Percentiles rank a stretch among this genome's conserved stretches.
phyloP scores from a whole-genome alignment of 1,140 invertebrate species.

The Homalodisca vitripennis region DNA sequence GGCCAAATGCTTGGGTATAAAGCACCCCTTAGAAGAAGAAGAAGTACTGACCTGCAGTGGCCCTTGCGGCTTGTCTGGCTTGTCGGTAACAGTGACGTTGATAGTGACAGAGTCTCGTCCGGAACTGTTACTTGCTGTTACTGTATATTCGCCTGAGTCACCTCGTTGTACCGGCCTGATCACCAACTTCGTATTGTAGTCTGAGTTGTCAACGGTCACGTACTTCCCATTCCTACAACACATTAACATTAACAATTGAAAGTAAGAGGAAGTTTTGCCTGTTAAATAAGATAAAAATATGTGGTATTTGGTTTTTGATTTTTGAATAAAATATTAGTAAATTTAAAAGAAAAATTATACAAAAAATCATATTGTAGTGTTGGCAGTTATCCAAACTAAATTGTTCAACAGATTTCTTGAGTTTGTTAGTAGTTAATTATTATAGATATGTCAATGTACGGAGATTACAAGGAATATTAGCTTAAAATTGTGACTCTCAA shows the following conservation, averaged over 20 bases:
- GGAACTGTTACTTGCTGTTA: slow-evolving; percentile 80
- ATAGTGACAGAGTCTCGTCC: slow-evolving; percentile 88
- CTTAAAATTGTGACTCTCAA: no score
- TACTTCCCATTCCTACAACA: slow-evolving; percentile 23
- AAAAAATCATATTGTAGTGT: no score
- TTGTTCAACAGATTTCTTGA: no score
- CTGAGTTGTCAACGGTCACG: slow-evolving; percentile 72
- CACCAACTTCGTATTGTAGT: slow-evolving; percentile 86
- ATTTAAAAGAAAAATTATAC: no score
- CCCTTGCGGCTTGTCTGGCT: slow-evolving; percentile 82
- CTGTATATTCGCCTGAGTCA: slow-evolving; percentile 87
- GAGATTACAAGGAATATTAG: no score
- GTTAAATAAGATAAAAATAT: neutral
- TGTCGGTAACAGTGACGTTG: slow-evolving; percentile 89
- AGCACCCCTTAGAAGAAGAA: neutral
- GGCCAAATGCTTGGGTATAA: no score
- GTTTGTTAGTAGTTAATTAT: no score
- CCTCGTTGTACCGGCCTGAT: slow-evolving; percentile 75
- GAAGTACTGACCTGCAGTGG: slow-evolving; percentile 61
- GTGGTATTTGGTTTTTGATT: neutral
- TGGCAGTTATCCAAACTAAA: no score
- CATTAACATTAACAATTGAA: neutral
- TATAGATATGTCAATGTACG: no score
- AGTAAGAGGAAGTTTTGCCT: neutral
- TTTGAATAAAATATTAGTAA: no score